Evolutionary conservation across 2,888 invertebrate species (phyloP).

Genomic region (Tetragnatha montana): DNA sequence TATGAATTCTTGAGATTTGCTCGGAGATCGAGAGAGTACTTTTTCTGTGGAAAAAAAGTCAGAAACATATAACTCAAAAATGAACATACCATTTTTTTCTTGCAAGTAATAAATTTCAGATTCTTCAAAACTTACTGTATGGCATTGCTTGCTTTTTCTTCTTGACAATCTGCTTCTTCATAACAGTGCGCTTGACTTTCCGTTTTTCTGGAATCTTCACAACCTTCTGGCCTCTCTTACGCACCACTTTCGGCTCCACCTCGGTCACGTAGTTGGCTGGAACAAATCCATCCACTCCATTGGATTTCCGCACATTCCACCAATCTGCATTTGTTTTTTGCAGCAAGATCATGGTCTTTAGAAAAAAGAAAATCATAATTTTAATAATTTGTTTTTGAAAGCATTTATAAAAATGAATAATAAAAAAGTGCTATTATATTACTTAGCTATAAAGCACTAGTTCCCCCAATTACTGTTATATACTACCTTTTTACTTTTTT

Average conservation of each 20-base stretch:
- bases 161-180: slow-evolving; percentile 89
- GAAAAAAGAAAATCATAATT: not conserved
- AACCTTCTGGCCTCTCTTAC: slow-evolving; percentile 82
- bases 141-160: slow-evolving; percentile 80
- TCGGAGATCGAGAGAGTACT: slow-evolving; percentile 67
- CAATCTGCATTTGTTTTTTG: slow-evolving; percentile 97
- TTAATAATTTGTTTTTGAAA: not conserved
- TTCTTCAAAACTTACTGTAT: slow-evolving; percentile 35
- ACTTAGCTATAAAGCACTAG: too few species aligned
- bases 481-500: too few species aligned
- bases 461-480: too few species aligned
- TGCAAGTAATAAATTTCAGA: not conserved
- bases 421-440: not conserved
- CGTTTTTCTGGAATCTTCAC: slow-evolving; percentile 89
- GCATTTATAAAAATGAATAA: not conserved
- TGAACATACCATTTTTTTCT: not conserved
- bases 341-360: slow-evolving; percentile 85
- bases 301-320: slow-evolving; percentile 98
- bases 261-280: slow-evolving; percentile 97
- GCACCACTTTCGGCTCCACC: slow-evolving; percentile 85
- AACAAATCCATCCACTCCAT: slow-evolving; percentile 95
- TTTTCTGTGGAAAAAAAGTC: slow-evolving; percentile 61
- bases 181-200: slow-evolving; percentile 90
- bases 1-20: slow-evolving; percentile 84
- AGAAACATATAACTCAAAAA: not conserved